Base-by-base conservation (phyloP, 2,113 vertebrate species). In the Oenanthe oenanthe region DNA sequence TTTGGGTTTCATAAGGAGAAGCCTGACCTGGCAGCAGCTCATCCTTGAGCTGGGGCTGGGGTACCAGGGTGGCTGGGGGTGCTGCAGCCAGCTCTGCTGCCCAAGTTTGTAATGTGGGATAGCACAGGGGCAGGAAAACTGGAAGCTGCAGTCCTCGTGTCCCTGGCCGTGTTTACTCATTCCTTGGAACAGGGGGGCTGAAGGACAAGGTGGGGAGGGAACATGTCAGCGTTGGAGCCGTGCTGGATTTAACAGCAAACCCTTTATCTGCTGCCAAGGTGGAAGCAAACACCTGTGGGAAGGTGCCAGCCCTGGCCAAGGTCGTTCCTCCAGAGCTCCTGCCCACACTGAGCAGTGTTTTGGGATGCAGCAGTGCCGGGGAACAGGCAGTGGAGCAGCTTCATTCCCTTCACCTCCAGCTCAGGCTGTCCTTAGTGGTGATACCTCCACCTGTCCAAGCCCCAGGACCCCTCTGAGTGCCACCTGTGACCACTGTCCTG, bases 51-150 rank as follows among this genome's bases (percentile, higher is more conserved):
- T 17, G 38, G 14, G n/a, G 20, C 6, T 19, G 17, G 57, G 29
- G 14, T 13, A 36, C 31, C 2, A 4, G 0, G 1, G n/a, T 12
- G 45, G 21, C 42, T 61, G 36, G 40, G 40, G 50, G 12, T 47
- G n/a, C 53, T 67, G 88, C 32, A 67, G 72, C n/a, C 54, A 88
- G 58, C n/a, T n/a, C 43, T 80, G 77, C 18, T 17, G 4, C 45
- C 28, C 12, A 9, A 0, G 4, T 76, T 12, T 66, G 51, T 0
- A 0, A 32, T 4, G 34, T 1, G 8, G 43, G 22, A 9, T 63
- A 48, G 29, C 26, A 32, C 3, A 29, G 28, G 45, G 26, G 32
- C 62, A 60, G 51, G 43, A 71, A 53, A 47, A 24, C 24, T 31
- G 47, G 54, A 31, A 66, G 51, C 42, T 0, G 1, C 13, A 40